Evolutionary conservation across 37 sponge, comb jelly and placozoan genomes (phyloP), one percentile per base, ranked within the genome.

Genomic region (Dysidea cf. avara): DNA sequence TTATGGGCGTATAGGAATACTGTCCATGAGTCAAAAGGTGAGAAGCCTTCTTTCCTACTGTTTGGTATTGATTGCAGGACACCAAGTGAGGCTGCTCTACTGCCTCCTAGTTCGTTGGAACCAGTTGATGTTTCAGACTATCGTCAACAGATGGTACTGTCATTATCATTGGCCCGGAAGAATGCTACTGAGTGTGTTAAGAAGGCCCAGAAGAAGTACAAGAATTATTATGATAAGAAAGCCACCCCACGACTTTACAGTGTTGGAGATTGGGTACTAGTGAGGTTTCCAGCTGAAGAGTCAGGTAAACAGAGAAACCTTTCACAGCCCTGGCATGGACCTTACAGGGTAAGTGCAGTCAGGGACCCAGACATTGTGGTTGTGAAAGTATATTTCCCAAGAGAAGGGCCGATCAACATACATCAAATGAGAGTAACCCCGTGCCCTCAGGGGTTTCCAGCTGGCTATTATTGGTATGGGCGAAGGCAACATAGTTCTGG

Each of bases 321-420:
- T 4, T 81, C 82, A 2, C 1, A 75, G 33, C 82, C 75, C 24
- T 81, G 82, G 82, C 63, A 64, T 50, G 52, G 82, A 9, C 82
- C 82, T 5, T 77, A 69, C 36, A 6, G 71, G 1, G 39, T 76
- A 14, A 16, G 28, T 1, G 6, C 48, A 0, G 3, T 34, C 3
- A n/a, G 39, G 11, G 68, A 82, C 29, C 67, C 66, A 25, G 66
- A 74, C 36, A 21, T 57, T 0, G 29, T 29, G 47, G 71, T 54
- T 5, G 25, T 51, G 0, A 65, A 65, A 21, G 69, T 82, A 12
- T 74, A 74, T 46, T 53, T 53, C 16, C 74, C 74, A 13, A 30
- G 53, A 51, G 75, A 81, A 0, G 54, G 5, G 3, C 24, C 39
- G 1, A 26, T 74, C 12, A 36, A 25, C 31, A 47, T 76, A 11